Evolutionary conservation across 2,888 invertebrate genomes (phyloP), one percentile per base, ranked within the genome.

Genomic region (Labia minor): DNA sequence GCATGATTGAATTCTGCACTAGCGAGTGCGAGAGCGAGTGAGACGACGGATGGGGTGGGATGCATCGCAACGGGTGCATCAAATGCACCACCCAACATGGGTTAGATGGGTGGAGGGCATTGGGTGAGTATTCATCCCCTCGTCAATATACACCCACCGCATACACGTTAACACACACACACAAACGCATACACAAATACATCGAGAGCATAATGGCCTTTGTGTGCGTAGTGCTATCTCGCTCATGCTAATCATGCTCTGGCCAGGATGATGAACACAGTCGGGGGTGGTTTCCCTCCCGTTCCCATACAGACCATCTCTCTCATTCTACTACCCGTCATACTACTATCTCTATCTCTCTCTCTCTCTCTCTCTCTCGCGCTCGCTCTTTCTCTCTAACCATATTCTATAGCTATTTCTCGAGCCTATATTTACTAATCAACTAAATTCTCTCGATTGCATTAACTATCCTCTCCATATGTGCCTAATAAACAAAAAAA

Each of bases 1-100:
- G 21, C 63, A 21, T 63, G 21, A 19, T 10, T 26, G 26, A 18
- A 49, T 49, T 49, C 49, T 49, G 49, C 49, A 49, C n/a, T 19
- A n/a, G 37, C 21, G 65, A 26, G 65, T 26, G 19, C 26, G 62
- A 21, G 49, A 63, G 10, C 16, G 6, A 63, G 65, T 18, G 63
- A 37, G 65, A 65, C 26, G 16, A 49, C 37, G 64, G 37, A 49
- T 37, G 64, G 67, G 64, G 37, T 49, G 61, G 26, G 65, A 65
- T 49, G 26, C 16, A 61, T 49, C 49, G 65, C 49, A 65, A 6
- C 26, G 65, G 20, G 61, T 20, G 65, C n/a, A 21, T 37, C 49
- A 4, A 49, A 49, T 49, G 49, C 49, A 49, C 49, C 49, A 49
- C 49, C 49, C 49, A 8, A 26, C 49, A 4, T 14, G 49, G 49